Evolutionary conservation across 2,888 invertebrate species (phyloP).

Genomic region (Syrphus vitripennis): DNA sequence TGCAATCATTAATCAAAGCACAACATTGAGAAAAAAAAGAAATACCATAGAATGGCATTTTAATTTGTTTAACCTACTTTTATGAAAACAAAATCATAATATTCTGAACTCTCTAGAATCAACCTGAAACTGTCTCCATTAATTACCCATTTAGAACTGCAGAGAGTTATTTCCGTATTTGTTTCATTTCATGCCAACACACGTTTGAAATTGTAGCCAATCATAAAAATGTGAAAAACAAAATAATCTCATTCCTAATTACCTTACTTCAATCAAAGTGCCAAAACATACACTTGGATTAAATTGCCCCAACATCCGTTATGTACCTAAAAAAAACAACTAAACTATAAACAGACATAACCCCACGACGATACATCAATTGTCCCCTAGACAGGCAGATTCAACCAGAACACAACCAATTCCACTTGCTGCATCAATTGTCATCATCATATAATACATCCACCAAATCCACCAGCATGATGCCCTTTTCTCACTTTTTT

Average conservation of each 20-base stretch:
- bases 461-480: background rate
- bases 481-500: slow-evolving; percentile 39
- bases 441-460: slow-evolving; percentile 42
- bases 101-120: background rate
- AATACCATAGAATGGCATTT: background rate
- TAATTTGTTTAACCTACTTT: background rate
- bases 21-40: no score
- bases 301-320: slow-evolving; percentile 64
- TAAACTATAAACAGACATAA: slow-evolving; percentile 2
- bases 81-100: background rate
- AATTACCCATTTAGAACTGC: background rate
- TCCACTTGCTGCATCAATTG: slow-evolving; percentile 55
- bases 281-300: slow-evolving; percentile 67
- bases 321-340: background rate
- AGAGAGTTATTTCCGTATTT: no score
- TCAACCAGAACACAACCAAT: slow-evolving; percentile 7
- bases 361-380: slow-evolving; percentile 20
- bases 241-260: slow-evolving; percentile 56
- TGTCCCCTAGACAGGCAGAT: background rate
- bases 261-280: slow-evolving; percentile 68
- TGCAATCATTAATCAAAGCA: no score
- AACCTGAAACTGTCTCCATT: background rate
- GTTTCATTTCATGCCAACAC: background rate
- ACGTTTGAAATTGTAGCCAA: slow-evolving; percentile 26
- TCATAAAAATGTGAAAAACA: slow-evolving; percentile 43